Evolutionary conservation across 2,113 vertebrate species (phyloP), one percentile per base, ranked within the genome.

Genomic region (Panthera tigris): DNA sequence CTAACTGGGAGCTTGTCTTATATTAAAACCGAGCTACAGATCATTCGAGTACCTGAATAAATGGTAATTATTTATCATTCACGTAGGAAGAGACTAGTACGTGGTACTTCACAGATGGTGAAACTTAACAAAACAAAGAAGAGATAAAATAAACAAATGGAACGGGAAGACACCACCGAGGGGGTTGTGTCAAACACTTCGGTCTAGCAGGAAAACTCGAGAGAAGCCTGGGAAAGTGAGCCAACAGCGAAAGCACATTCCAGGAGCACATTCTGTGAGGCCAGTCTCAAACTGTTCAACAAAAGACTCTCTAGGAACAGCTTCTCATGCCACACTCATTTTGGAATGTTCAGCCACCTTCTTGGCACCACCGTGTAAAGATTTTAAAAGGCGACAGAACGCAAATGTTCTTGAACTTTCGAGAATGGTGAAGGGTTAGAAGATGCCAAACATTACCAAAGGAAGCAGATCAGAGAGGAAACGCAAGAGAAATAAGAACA

Each of bases 91-190:
- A 92, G 45, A 76, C 33, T 63, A 88, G 73, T 90, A 73, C 66
- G 6, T 12, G 71, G 93, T 39, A 85, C 94, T 61, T 97, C 96
- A 96, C 96, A 97, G 97, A 96, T 94, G 96, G 97, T 27, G 89
- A 93, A 90, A 94, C 87, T 92, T 97, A 88, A 93, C 96, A 97
- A 95, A 97, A 98, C 95, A 97, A 92, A 96, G 66, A 89, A 73
- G 89, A 95, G 76, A 89, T 85, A 97, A 96, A 94, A 84, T 68
- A 95, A 97, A 97, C 87, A 95, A 97, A 96, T 1, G 63, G 65
- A 90, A 92, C 5, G 39, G 66, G 52, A 96, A 97, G 74, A 55
- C 92, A 91, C 84, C 55, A 71, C 13, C 0, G 7, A 95, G 93
- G 83, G 50, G 80, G 61, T 65, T 82, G 86, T 81, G 89, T 90